Percentiles rank a stretch among this genome's conserved stretches.
These are phyloP conservation scores for Bursaphelenchus okinawaensis DNA, from an alignment of 2,888 invertebrate genomes.

Conservation along the genomic window DNA sequence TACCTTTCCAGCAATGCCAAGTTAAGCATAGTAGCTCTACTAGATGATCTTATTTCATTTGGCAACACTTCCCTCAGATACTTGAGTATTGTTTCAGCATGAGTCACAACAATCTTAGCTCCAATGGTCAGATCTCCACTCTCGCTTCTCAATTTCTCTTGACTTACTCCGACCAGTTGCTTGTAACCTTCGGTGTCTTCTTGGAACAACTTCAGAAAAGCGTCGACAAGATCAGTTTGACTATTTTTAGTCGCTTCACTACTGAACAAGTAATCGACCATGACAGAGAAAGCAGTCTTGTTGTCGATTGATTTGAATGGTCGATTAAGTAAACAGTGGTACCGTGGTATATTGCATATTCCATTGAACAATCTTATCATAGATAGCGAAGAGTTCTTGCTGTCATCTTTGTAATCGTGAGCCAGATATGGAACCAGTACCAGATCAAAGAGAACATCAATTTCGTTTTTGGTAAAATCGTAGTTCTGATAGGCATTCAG, in stretches of 20 bases:
- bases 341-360: constrained; percentile 8
- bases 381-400: not conserved
- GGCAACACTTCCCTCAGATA: constrained; percentile 29
- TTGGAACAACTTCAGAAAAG: constrained; percentile 35
- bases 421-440: constrained; percentile 11
- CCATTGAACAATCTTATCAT: not conserved
- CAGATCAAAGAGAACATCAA: constrained; percentile 9
- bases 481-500: constrained; percentile 33
- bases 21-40: constrained; percentile 24
- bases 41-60: constrained; percentile 16
- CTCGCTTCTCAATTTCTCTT: not conserved
- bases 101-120: constrained; percentile 32
- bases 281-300: constrained; percentile 23
- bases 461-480: constrained; percentile 13
- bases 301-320: constrained; percentile 6
- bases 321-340: constrained; percentile 21
- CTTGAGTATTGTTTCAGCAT: constrained; percentile 32
- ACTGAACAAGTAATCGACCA: constrained; percentile 16
- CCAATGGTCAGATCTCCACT: constrained; percentile 31
- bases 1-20: constrained; percentile 32
- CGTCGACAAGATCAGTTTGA: constrained; percentile 18
- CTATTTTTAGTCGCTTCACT: not conserved
- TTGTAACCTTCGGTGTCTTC: constrained; percentile 16
- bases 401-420: constrained; percentile 4
- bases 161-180: not conserved